A percentile compares a stretch with the other conserved stretches of the same genome.
Evolutionary conservation across 1,140 invertebrate genomes (phyloP).

Genomic region (Brachionus sp.): DNA sequence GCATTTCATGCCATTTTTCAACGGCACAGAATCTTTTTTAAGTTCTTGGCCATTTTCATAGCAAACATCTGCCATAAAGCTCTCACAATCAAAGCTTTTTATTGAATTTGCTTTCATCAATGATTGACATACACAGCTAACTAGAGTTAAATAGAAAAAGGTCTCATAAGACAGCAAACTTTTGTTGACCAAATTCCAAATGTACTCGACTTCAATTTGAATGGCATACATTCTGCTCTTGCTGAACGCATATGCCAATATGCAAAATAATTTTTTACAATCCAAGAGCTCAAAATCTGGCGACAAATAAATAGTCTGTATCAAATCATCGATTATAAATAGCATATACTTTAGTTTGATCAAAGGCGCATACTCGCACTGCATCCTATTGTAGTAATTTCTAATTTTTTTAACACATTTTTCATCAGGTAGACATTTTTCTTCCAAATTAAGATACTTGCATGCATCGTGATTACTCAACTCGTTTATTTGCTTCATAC

Average conservation of each 20-base stretch:
- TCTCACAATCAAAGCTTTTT: not conserved
- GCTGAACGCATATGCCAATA: not conserved
- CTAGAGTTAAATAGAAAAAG: not conserved
- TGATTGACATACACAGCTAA: not conserved
- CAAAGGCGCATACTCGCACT: conserved; percentile 30
- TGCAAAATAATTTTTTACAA: not conserved
- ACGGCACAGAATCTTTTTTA: not conserved
- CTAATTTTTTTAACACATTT: not conserved
- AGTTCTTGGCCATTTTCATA: not conserved
- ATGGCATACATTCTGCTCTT: conserved; percentile 13
- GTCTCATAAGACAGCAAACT: not conserved
- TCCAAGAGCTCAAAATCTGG: conserved; percentile 11
- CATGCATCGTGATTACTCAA: not conserved
- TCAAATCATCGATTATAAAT: not conserved
- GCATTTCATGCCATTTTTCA: not conserved
- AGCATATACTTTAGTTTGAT: conserved; percentile 22
- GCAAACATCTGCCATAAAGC: not conserved
- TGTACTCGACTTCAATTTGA: conserved; percentile 22
- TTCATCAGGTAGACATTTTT: not conserved
- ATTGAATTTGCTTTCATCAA: not conserved
- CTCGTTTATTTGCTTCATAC: not conserved
- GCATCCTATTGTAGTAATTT: conserved; percentile 30
- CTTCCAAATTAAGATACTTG: not conserved
- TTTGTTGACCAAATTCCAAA: conserved; percentile 19
- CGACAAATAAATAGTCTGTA: not conserved